Evolutionary conservation across 2,113 vertebrate species (phyloP).

Genomic region (Pitta sordida): DNA sequence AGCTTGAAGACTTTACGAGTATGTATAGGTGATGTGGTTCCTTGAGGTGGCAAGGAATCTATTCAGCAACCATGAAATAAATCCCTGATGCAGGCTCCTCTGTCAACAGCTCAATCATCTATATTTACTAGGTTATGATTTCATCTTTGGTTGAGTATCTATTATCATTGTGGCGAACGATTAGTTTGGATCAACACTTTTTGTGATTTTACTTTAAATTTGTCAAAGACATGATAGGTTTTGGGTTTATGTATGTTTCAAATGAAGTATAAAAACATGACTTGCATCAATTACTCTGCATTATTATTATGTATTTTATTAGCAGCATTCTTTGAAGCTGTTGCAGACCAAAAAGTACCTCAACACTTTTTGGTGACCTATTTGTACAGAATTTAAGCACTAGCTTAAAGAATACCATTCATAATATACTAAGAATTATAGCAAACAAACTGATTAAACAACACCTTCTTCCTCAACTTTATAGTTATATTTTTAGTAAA

Average conservation of each 20-base stretch:
- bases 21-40: not conserved
- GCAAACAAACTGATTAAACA: not conserved
- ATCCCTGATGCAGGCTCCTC: not conserved
- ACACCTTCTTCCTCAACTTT: not conserved
- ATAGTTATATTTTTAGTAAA: not conserved
- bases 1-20: not conserved
- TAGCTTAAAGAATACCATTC: not conserved
- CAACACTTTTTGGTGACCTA: not conserved
- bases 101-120: not conserved
- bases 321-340: not conserved
- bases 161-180: not conserved
- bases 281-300: not conserved
- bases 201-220: not conserved
- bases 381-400: not conserved
- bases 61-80: not conserved
- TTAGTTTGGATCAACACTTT: not conserved
- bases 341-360: not conserved
- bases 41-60: not conserved
- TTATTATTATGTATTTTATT: not conserved
- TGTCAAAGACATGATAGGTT: not conserved
- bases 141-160: not conserved
- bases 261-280: not conserved
- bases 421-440: not conserved
- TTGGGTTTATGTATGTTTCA: not conserved
- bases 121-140: not conserved